A percentile compares a stretch with the other conserved stretches of the same genome.
phyloP scores from a whole-genome alignment of 2,797 vertebrate genomes.

The Euthynnus affinis region DNA sequence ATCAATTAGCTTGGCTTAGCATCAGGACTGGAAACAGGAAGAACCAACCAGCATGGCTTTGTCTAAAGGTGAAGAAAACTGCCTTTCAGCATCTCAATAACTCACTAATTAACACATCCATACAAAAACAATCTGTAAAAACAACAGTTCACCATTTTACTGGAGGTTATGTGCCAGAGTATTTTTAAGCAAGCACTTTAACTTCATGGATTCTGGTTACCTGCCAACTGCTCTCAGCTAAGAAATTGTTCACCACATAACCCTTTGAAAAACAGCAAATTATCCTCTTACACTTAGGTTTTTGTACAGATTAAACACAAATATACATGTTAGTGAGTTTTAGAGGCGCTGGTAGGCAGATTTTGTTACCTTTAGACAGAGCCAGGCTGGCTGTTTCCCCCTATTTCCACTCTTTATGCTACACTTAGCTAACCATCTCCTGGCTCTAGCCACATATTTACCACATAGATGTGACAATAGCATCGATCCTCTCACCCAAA shows the following conservation, averaged over 20 bases:
- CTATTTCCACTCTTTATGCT: background rate
- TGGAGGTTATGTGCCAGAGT: background rate
- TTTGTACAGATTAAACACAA: background rate
- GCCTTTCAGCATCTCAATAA: background rate
- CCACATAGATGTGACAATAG: background rate
- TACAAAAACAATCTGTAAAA: no score
- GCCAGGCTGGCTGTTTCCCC: no score
- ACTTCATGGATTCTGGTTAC: no score
- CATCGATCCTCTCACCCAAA: background rate
- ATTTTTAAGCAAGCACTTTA: no score
- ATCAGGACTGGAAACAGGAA: background rate
- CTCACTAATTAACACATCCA: background rate
- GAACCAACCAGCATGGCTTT: background rate
- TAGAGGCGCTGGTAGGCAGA: background rate
- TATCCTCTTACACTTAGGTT: background rate
- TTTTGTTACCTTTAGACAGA: background rate
- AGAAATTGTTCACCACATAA: background rate
- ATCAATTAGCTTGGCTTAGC: constrained; percentile 3
- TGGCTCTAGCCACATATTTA: background rate
- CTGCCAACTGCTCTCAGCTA: no score
- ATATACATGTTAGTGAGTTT: background rate
- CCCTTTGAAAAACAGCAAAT: no score
- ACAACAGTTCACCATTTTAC: no score
- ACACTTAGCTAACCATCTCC: background rate
- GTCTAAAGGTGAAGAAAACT: background rate